Percentiles rank a stretch among this genome's conserved stretches.
Evolutionary conservation across 2,113 vertebrate species (phyloP).

Genomic region (Irena cyanogastra): DNA sequence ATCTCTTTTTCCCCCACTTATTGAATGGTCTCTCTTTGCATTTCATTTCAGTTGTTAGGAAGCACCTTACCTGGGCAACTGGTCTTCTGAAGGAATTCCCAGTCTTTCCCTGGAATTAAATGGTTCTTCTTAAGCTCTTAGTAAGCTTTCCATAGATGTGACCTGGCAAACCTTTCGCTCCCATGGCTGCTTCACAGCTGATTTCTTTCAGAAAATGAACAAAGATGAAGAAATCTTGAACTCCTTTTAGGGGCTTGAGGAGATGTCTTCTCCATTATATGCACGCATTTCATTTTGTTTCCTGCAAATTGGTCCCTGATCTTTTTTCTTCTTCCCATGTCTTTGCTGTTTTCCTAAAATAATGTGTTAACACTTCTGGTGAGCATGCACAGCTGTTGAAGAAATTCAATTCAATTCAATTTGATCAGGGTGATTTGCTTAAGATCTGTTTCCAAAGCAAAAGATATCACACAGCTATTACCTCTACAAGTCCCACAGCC

Average conservation of each 20-base stretch:
- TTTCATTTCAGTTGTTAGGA: background rate
- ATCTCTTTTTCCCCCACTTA: accelerated
- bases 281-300: background rate
- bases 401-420: background rate
- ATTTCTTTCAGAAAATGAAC: background rate
- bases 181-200: background rate
- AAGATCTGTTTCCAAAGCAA: background rate
- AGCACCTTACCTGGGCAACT: background rate
- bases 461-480: background rate
- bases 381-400: background rate
- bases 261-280: background rate
- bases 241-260: background rate
- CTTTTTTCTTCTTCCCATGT: background rate
- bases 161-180: background rate
- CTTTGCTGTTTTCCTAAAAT: background rate
- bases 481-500: background rate
- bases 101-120: background rate
- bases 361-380: background rate
- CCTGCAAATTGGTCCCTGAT: background rate
- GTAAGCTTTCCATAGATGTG: background rate
- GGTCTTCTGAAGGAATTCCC: background rate
- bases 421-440: background rate
- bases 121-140: background rate
- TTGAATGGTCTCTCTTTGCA: background rate
- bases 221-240: background rate